phyloP scores from a whole-genome alignment of 1,140 invertebrate species.

The Ridgeia piscesae region DNA sequence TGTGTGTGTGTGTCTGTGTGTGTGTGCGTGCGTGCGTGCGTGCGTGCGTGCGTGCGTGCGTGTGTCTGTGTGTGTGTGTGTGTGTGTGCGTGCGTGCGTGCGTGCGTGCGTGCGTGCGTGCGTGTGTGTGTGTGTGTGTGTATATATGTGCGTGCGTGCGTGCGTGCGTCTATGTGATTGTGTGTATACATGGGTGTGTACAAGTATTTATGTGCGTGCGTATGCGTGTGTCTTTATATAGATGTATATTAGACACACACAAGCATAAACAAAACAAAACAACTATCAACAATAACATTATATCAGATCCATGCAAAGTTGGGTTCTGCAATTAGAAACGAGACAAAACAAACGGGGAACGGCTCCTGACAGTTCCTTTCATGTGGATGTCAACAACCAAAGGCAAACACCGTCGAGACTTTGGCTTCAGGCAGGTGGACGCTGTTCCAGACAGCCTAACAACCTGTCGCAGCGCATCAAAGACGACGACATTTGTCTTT shows the following conservation, averaged over 20 bases:
- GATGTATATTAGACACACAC: no score
- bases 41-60: not conserved
- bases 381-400: not conserved
- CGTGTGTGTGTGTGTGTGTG: conserved; percentile 12
- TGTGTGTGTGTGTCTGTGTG: not conserved
- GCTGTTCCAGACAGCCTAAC: not conserved
- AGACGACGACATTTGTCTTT: not conserved
- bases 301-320: not conserved
- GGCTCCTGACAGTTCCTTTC: not conserved
- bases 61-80: conserved; percentile 5
- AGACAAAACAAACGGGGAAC: not conserved
- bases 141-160: not conserved
- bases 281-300: not conserved
- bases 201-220: no score
- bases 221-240: not conserved
- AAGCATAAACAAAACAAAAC: not conserved
- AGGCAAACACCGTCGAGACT: not conserved
- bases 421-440: not conserved
- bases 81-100: conserved; percentile 13
- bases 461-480: not conserved
- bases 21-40: conserved; percentile 8
- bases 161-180: not conserved
- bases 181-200: not conserved
- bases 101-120: conserved; percentile 13
- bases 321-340: not conserved